Percentiles rank a stretch among this genome's conserved stretches.
phyloP scores from a whole-genome alignment of 1,140 invertebrate genomes.

The Apis laboriosa region DNA sequence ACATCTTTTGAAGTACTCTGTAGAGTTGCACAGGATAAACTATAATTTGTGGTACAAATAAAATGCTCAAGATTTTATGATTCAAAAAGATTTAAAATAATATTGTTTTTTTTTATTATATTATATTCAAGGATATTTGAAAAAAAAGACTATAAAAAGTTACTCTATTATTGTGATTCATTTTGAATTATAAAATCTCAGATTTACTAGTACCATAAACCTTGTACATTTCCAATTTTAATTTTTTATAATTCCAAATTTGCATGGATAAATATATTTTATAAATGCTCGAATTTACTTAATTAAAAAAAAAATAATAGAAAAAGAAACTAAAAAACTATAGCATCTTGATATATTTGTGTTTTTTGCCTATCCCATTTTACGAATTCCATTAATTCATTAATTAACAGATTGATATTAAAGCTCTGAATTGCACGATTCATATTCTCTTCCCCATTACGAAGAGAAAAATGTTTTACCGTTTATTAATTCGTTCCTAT shows the following conservation, averaged over 20 bases:
- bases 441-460: conserved; percentile 11
- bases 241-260: neutral
- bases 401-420: conserved; percentile 25
- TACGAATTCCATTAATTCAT: conserved; percentile 45
- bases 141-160: no score
- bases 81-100: no score
- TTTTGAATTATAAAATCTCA: no score
- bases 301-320: neutral
- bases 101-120: no score
- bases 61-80: no score
- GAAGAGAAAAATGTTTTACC: no score
- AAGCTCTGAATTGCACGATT: conserved; percentile 50
- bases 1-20: neutral
- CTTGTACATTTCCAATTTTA: no score
- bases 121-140: no score
- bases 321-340: neutral
- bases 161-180: no score
- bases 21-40: neutral
- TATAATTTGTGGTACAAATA: no score
- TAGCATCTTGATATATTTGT: conserved; percentile 1
- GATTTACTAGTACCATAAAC: no score
- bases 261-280: conserved; percentile 12
- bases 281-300: neutral
- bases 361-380: neutral
- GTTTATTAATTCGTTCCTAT: conserved; percentile 29